Evolutionary conservation across 2,797 vertebrate species (phyloP).

Genomic region (Spea hammondii): DNA sequence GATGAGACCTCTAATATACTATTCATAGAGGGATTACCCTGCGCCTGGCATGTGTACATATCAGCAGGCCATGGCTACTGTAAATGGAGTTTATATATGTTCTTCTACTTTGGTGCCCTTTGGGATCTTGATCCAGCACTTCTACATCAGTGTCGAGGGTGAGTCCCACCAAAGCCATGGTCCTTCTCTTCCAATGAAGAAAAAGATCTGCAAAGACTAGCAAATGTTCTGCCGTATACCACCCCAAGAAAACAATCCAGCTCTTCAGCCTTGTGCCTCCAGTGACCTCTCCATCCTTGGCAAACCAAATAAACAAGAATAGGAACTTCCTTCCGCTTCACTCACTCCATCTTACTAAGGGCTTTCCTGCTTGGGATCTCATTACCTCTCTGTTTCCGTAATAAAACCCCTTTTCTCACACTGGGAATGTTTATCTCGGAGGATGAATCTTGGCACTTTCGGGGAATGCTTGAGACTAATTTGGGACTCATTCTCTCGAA

Average conservation of each 20-base stretch:
- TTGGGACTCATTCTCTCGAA: no score
- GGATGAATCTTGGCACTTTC: not conserved
- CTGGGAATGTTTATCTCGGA: not conserved
- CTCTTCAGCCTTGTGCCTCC: not conserved
- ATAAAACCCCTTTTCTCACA: not conserved
- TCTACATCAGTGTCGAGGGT: no score
- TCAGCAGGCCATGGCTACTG: no score
- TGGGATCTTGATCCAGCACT: no score
- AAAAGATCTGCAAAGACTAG: not conserved
- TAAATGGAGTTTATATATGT: no score
- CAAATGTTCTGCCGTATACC: conserved; percentile 14
- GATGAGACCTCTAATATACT: no score
- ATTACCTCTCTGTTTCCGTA: not conserved
- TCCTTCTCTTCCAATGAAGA: not conserved
- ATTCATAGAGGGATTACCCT: no score
- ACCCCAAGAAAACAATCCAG: conserved; percentile 9
- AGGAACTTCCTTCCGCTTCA: conserved; percentile 15
- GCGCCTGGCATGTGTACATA: no score
- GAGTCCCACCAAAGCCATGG: no score
- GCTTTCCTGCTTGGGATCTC: not conserved
- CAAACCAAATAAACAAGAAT: not conserved
- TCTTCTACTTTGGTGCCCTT: no score
- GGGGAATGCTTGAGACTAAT: not conserved
- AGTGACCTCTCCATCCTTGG: conserved; percentile 24
- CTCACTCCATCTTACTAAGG: not conserved